Evolutionary conservation across 2,113 vertebrate species (phyloP), one percentile per base, ranked within the genome.

Genomic region (Seriola aureovittata): DNA sequence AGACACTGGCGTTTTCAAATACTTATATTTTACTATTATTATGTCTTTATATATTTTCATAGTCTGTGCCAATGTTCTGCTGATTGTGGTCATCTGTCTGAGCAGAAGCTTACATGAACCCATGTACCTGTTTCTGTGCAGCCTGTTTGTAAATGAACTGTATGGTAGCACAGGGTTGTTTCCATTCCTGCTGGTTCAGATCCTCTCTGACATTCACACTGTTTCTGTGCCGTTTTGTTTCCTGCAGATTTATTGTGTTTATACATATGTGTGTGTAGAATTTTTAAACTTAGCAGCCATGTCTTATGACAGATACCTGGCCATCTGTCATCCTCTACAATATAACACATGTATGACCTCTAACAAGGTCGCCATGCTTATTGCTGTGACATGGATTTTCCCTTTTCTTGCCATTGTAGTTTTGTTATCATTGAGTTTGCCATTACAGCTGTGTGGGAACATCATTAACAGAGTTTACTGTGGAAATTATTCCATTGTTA

Each of bases 301-400:
- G 92, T 93, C 93, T 1, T 95, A 94, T 38, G 94, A 95, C 74
- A 64, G 94, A 2, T 94, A 92, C 66, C 82, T 93, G 1, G 91
- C 93, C 11, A 92, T 95, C 64, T 95, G 94, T 54, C 84, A 74
- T 32, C 94, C 93, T 52, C 71, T 94, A 60, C 90, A 89, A 40
- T 95, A 95, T 62, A 79, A 90, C 55, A 81, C 25, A 80, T 12
- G 74, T 69, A 90, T 95, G 64, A 94, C 89, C 0, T 70, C 74
- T 29, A 32, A 40, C 0, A 52, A 3, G 3, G 25, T 25, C 2
- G 67, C 32, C 0, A 0, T 21, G 2, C 29, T 76, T 4, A 42
- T 88, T 4, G 32, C 19, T 2, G 0, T 90, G 2, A 44, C 68
- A 6, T 94, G 94, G 92, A 25, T 83, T 5, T 69, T 52, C 5